phyloP scores from a whole-genome alignment of 2,797 vertebrate genomes.

The Brachyalestes nurse region DNA sequence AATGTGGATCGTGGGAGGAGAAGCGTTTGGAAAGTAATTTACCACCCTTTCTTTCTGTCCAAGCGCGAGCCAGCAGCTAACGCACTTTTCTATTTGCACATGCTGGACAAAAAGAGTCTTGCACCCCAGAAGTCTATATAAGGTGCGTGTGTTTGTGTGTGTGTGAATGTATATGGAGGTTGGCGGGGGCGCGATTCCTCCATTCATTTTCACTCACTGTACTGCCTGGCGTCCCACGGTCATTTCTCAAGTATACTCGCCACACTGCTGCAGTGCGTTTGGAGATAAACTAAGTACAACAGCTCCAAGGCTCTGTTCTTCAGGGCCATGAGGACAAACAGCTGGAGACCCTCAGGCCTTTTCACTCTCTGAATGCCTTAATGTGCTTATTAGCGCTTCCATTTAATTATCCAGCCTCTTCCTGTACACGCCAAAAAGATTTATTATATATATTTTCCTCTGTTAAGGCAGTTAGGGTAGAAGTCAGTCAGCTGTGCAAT shows the following conservation, averaged over 20 bases:
- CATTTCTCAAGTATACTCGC: slow-evolving; percentile 29
- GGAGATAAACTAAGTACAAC: slow-evolving; percentile 18
- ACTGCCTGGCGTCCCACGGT: slow-evolving; percentile 21
- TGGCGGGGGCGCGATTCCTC: neutral
- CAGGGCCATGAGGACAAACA: slow-evolving; percentile 19
- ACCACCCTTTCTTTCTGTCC: neutral
- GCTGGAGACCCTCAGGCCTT: slow-evolving; percentile 19
- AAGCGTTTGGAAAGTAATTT: neutral
- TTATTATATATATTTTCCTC: neutral
- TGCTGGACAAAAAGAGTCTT: neutral
- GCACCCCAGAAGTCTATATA: neutral
- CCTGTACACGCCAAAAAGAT: neutral
- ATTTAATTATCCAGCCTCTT: neutral
- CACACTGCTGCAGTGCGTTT: slow-evolving; percentile 40
- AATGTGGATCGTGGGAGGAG: neutral
- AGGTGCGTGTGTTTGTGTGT: too few species aligned
- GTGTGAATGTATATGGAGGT: too few species aligned
- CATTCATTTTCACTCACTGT: slow-evolving; percentile 26
- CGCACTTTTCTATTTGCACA: neutral
- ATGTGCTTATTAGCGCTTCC: neutral
- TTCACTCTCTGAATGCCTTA: slow-evolving; percentile 10
- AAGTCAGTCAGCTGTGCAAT: neutral
- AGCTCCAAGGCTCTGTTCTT: neutral
- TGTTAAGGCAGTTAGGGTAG: neutral
- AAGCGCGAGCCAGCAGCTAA: neutral